Percentiles rank a stretch among this genome's conserved stretches.
Conservation (phyloP, 2,113 vertebrate genomes). For the Apistogramma diplotaenia region DNA sequence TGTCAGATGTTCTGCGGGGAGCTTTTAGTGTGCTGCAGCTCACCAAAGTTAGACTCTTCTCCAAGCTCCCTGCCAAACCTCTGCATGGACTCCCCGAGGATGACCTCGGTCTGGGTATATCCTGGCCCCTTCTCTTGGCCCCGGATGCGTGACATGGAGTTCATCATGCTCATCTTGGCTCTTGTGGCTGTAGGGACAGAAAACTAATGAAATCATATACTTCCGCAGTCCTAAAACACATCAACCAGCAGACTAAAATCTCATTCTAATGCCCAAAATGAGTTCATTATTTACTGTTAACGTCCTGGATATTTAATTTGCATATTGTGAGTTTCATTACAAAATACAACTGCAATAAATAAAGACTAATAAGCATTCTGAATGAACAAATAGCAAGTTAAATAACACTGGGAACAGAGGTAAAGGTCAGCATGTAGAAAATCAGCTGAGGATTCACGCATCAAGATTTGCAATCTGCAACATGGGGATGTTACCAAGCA, state of each 20-base stretch:
- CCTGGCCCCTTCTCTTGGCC: constrained; percentile 96
- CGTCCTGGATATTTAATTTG: background rate
- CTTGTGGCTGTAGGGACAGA: constrained; percentile 84
- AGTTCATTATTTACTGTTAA: background rate
- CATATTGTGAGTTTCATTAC: background rate
- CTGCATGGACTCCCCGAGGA: constrained; percentile 93
- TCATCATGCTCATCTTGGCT: constrained; percentile 99
- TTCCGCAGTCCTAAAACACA: background rate
- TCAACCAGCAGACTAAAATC: background rate
- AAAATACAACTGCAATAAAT: background rate
- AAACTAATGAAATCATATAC: background rate
- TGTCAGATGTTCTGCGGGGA: background rate
- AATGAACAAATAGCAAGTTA: background rate
- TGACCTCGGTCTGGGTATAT: constrained; percentile 91
- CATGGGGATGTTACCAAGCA: no score
- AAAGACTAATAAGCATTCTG: background rate
- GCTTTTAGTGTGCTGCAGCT: constrained; percentile 12
- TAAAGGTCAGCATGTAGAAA: background rate
- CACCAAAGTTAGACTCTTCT: constrained; percentile 96
- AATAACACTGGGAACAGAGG: background rate
- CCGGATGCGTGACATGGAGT: constrained; percentile 99
- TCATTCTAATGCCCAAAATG: background rate
- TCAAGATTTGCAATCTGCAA: no score
- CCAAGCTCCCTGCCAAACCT: constrained; percentile 94
- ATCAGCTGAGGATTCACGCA: no score